Base-by-base conservation (phyloP, 1,140 invertebrate species). In the Tribolium madens region DNA sequence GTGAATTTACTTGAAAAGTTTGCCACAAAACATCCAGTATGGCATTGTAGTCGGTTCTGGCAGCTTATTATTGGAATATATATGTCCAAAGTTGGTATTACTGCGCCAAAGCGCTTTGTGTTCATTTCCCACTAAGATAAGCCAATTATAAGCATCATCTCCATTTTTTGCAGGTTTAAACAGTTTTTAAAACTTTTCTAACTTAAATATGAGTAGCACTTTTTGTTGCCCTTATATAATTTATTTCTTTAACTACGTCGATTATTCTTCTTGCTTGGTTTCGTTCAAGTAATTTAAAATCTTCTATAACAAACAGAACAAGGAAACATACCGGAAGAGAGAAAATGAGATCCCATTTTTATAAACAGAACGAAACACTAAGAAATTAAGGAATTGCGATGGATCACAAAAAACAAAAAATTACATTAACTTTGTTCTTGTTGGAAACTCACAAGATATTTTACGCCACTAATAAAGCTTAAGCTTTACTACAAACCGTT, bases 1-100 rank as follows among this genome's bases (percentile, higher is more conserved):
- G 57, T 64, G 31, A 64, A 64, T 64, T 64, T 64, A 64, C 57
- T 64, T 64, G 57, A 64, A 64, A 64, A 64, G 57, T 64, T 64
- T 33, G 21, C 26, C 57, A 31, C 57, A 64, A 33, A 64, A 26
- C 57, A 26, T 64, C 57, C 57, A 64, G n/a, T 26, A 64, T 18
- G 17, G 21, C 12, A 64, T 64, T 64, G 57, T 33, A 64, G 21
- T 64, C 57, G 21, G 26, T 9, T 64, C 36, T 64, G 57, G 57
- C 57, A 64, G 57, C 57, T 64, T 64, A 64, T 64, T 64, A 64
- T 64, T 64, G 57, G 26, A 64, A 64, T 64, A 64, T n/a, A n/a
- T 33, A 64, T 64, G 57, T 64, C 57, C 57, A 64, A 64, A 64
- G 57, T 64, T 64, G 26, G 57, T 14, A 64, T 33, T 64, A 64